phyloP scores from a whole-genome alignment of 2,888 invertebrate species.

The Protonemura montana region DNA sequence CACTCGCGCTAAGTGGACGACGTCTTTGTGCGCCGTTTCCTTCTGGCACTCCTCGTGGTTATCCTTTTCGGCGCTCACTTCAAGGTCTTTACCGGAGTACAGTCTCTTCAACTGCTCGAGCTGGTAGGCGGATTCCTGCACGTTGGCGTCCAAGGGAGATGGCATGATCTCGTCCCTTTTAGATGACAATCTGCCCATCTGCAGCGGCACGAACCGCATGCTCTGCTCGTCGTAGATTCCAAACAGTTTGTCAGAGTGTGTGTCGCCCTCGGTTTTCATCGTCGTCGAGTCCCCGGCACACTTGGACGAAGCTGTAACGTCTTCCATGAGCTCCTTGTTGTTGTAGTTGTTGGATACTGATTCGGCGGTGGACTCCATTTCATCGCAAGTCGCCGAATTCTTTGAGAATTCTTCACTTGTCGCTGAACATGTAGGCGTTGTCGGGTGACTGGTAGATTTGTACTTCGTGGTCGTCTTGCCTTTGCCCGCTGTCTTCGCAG shows the following conservation, averaged over 20 bases:
- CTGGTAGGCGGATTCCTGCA: neutral
- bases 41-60: neutral
- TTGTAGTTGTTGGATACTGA: neutral
- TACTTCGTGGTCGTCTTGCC: neutral
- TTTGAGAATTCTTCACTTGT: neutral
- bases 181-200: neutral
- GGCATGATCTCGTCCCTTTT: neutral
- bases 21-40: neutral
- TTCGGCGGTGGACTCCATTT: neutral
- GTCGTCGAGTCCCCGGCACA: neutral
- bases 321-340: neutral
- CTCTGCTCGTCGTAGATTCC: conserved; percentile 5
- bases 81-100: neutral
- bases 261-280: neutral
- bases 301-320: neutral
- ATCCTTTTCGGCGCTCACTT: neutral
- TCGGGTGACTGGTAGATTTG: no score
- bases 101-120: neutral
- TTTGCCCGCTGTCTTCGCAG: neutral
- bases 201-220: neutral
- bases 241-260: neutral
- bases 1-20: neutral
- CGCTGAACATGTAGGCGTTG: neutral
- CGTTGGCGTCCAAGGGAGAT: neutral
- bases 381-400: neutral